Evolutionary conservation across 2,888 invertebrate genomes (phyloP).

Genomic region (Allolobophora icterica): DNA sequence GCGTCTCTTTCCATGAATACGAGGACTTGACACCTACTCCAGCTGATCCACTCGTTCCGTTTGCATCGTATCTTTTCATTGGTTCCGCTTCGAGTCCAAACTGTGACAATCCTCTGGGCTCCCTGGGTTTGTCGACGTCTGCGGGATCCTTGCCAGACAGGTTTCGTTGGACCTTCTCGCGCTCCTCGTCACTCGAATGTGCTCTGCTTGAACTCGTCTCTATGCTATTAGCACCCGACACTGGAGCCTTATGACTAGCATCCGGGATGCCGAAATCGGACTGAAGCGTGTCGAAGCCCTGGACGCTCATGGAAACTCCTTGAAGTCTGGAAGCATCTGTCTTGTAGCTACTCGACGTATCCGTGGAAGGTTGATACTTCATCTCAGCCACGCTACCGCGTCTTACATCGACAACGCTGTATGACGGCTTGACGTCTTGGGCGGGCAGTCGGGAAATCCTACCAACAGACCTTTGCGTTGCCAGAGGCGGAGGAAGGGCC

Average conservation of each 20-base stretch:
- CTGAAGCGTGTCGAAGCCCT: not conserved
- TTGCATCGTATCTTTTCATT: no score
- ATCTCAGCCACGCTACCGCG: not conserved
- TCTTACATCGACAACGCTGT: not conserved
- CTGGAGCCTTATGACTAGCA: not conserved
- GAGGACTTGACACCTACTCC: not conserved
- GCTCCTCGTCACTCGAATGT: not conserved
- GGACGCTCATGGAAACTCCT: not conserved
- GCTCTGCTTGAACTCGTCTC: not conserved
- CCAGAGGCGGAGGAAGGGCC: not conserved
- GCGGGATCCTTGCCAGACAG: no score
- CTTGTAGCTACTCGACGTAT: not conserved
- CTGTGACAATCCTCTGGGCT: no score
- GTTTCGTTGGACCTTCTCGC: not conserved
- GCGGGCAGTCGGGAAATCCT: not conserved
- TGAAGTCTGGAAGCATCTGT: conserved; percentile 4
- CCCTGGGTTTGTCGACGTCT: no score
- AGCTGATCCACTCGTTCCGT: not conserved
- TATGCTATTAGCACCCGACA: not conserved
- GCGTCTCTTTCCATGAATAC: no score
- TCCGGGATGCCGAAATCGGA: not conserved
- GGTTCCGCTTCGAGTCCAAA: no score
- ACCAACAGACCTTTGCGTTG: not conserved
- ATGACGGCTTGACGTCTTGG: not conserved
- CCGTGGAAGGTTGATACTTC: not conserved